Base-by-base conservation (phyloP, 2,113 vertebrate species). In the Mola mola region DNA sequence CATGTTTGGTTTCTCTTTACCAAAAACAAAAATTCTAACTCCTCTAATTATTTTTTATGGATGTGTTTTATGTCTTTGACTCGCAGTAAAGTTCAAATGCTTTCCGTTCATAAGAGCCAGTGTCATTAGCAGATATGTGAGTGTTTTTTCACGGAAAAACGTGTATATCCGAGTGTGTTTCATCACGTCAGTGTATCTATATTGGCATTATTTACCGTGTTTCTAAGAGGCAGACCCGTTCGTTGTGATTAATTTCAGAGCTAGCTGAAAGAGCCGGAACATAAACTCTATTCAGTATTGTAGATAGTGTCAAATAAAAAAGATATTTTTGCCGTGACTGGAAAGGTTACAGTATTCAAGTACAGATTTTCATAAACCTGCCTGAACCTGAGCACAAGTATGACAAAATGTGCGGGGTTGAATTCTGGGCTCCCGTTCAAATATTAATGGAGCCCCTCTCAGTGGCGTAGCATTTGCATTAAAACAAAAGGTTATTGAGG, bases 401-500 rank as follows among this genome's bases (percentile, higher is more conserved):
- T 76, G 71, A 70, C 22, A 46, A 64, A 75, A 84, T 63, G 66
- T 60, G 26, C 36, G 70, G 79, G 66, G 71, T 66, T 78, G 78
- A 82, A 83, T 82, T 87, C 78, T 72, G 72, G 79, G 77, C 75
- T 72, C 67, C 53, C 78, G 86, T 89, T 92, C 87, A 92, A 92
- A 92, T 93, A 91, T 93, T 91, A 89, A 91, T 91, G 78, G 85
- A 83, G 78, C 58, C 68, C 52, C 68, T 83, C 82, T 84, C 67
- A 47, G 69, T 83, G 82, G 84, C 86, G 63, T 22, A 71, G 82
- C 82, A 90, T 92, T 91, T 89, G 87, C 90, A 90, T 92, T 82
- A 75, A 89, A 89, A 90, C 89, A 91, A 91, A 92, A 90, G 90
- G 89, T 88, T 91, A 88, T 86, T 87, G 89, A 90, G 89, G 75